Percentiles rank a stretch among this genome's conserved stretches.
These are phyloP conservation scores for Callocephalon fimbriatum DNA, from an alignment of 2,113 vertebrate genomes.

Conservation along the genomic window DNA sequence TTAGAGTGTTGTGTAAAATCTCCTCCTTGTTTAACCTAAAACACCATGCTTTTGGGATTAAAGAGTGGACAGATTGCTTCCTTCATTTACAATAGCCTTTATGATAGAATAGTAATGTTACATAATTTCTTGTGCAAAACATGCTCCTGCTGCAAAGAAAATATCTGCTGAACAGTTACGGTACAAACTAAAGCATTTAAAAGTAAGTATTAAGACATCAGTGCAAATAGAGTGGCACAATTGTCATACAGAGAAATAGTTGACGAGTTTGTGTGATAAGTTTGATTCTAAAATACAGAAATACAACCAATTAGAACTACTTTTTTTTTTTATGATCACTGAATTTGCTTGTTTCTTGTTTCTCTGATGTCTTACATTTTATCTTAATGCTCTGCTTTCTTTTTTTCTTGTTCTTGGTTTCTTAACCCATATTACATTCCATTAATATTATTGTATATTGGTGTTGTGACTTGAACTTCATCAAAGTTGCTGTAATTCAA, in stretches of 20 bases:
- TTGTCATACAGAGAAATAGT: background rate
- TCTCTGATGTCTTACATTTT: background rate
- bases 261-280: background rate
- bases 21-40: background rate
- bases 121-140: background rate
- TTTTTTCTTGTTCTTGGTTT: background rate
- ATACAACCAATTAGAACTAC: background rate
- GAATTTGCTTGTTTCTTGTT: background rate
- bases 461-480: slow-evolving; percentile 9
- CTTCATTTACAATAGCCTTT: background rate
- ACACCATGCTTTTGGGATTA: background rate
- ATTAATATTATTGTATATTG: background rate
- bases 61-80: background rate
- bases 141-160: background rate
- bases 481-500: slow-evolving; percentile 22
- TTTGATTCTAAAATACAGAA: background rate
- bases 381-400: background rate
- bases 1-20: background rate
- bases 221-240: background rate
- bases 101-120: background rate
- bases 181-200: background rate
- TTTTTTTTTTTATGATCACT: background rate
- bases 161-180: background rate
- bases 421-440: slow-evolving; percentile 3
- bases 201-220: background rate